Evolutionary conservation across 2,113 vertebrate species (phyloP).

Genomic region (Vombatus ursinus): DNA sequence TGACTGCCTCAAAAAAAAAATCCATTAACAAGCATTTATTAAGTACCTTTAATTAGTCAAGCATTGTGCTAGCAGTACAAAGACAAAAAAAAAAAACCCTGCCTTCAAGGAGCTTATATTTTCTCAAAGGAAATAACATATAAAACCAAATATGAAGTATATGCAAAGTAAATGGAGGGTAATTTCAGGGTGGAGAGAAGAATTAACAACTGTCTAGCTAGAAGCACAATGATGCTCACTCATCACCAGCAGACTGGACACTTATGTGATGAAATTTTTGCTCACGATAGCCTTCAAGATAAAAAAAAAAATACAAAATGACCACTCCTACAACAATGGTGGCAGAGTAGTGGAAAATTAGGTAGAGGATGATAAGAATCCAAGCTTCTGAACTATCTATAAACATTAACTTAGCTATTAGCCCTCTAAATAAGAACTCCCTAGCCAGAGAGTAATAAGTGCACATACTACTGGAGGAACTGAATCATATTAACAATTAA

Average conservation of each 20-base stretch:
- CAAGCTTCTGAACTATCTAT: background rate
- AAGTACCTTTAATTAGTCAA: background rate
- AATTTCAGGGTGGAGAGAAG: background rate
- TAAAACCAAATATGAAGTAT: background rate
- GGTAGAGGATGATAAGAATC: background rate
- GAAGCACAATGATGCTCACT: background rate
- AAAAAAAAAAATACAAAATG: background rate
- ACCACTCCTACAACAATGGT: background rate
- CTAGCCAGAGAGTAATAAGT: background rate
- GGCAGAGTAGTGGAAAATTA: background rate
- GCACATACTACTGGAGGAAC: background rate
- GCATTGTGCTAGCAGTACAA: background rate
- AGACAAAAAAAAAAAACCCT: background rate
- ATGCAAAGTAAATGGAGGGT: background rate
- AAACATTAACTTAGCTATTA: background rate
- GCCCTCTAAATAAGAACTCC: background rate
- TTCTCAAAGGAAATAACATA: background rate
- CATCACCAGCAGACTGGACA: background rate
- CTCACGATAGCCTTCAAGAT: background rate
- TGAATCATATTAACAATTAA: background rate
- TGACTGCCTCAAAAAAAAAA: too few species aligned
- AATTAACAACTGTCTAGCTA: background rate
- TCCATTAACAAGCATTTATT: background rate
- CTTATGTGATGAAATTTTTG: background rate
- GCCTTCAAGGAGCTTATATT: background rate